phyloP scores from a whole-genome alignment of 2,888 invertebrate species.

The Harpalus rufipes region DNA sequence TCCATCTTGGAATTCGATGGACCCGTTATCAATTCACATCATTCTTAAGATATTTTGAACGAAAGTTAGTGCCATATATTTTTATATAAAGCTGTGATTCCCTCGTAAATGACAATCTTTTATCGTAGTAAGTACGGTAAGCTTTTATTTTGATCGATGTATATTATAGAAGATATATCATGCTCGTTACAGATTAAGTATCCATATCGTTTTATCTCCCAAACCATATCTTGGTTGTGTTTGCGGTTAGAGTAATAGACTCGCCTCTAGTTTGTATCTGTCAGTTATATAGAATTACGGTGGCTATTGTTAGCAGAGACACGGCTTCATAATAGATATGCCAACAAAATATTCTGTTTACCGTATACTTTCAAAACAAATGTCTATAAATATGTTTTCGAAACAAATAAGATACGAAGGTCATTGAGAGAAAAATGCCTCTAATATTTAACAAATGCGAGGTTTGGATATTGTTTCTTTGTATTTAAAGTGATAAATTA shows the following conservation, averaged over 20 bases:
- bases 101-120: neutral
- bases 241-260: slow-evolving; percentile 36
- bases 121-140: neutral
- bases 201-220: slow-evolving; percentile 23
- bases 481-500: too few relatives aligned
- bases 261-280: slow-evolving; percentile 34
- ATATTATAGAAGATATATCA: neutral
- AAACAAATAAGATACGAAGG: too few relatives aligned
- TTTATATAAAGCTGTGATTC: too few relatives aligned
- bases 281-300: slow-evolving; percentile 44
- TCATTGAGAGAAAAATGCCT: too few relatives aligned
- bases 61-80: too few relatives aligned
- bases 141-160: neutral
- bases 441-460: too few relatives aligned
- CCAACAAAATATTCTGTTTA: neutral
- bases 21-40: too few relatives aligned
- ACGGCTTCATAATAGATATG: neutral
- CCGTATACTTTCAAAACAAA: neutral
- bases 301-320: slow-evolving; percentile 32
- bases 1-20: neutral
- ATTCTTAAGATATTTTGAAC: too few relatives aligned
- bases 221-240: slow-evolving; percentile 16
- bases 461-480: too few relatives aligned
- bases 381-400: neutral
- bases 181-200: slow-evolving; percentile 30